Evolutionary conservation across 1,140 invertebrate genomes (phyloP).

Genomic region (Chionoecetes opilio): DNA sequence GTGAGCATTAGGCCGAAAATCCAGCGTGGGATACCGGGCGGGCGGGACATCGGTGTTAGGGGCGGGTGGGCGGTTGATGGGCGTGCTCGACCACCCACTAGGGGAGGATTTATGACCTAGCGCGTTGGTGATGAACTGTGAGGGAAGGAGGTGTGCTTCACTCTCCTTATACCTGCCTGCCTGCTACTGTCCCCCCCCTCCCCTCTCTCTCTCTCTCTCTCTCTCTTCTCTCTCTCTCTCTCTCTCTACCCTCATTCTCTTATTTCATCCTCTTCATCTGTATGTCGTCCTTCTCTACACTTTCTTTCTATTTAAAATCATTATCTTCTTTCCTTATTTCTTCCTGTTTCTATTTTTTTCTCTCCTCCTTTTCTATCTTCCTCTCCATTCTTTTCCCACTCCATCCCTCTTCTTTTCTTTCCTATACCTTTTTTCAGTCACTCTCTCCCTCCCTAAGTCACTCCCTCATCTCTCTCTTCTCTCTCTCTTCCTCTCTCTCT

Average conservation of each 20-base stretch:
- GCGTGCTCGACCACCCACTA: background rate
- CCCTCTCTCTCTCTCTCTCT: background rate
- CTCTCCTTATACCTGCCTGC: too few relatives aligned
- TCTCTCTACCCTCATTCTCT: background rate
- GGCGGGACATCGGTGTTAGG: background rate
- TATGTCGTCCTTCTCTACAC: background rate
- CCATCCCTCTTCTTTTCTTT: background rate
- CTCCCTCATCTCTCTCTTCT: background rate
- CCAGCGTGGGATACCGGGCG: background rate
- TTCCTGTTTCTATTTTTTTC: background rate
- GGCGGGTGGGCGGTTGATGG: background rate
- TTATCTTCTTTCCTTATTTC: background rate
- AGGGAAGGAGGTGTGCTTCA: slow-evolving; percentile 14
- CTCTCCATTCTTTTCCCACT: background rate
- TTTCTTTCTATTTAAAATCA: background rate
- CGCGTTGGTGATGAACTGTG: slow-evolving; percentile 2
- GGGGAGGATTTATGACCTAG: slow-evolving; percentile 5
- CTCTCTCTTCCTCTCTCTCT: background rate
- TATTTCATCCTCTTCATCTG: background rate
- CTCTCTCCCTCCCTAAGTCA: background rate
- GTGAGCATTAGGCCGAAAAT: background rate
- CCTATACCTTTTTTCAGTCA: background rate
- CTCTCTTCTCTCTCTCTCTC: background rate
- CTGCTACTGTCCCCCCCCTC: too few relatives aligned
- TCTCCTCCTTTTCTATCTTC: background rate